These are phyloP conservation scores for Agraylea sexmaculata DNA, from an alignment of 1,140 invertebrate species.

Conservation along the genomic window DNA sequence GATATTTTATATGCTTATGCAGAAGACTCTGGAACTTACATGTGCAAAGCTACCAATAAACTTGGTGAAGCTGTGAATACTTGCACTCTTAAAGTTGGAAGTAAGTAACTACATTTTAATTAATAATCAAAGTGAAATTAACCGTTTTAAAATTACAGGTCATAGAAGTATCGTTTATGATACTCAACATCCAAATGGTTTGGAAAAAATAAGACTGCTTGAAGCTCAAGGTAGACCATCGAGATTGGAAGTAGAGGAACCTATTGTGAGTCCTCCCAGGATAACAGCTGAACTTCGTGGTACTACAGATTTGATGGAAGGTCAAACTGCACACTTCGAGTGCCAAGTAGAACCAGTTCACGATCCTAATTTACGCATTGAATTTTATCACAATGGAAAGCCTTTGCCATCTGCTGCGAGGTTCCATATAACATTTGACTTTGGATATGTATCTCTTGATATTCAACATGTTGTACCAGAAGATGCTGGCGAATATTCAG, in stretches of 20 bases:
- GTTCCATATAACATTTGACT: slow-evolving; percentile 90
- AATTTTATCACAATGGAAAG: slow-evolving; percentile 86
- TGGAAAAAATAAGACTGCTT: slow-evolving; percentile 82
- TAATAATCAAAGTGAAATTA: neutral
- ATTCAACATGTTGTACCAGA: slow-evolving; percentile 81
- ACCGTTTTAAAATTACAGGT: slow-evolving; percentile 33
- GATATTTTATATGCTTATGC: slow-evolving; percentile 88
- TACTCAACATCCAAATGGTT: slow-evolving; percentile 83
- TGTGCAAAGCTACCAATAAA: slow-evolving; percentile 85
- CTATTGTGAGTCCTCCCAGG: slow-evolving; percentile 61
- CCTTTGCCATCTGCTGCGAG: slow-evolving; percentile 73
- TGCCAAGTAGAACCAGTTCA: slow-evolving; percentile 84
- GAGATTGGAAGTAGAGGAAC: slow-evolving; percentile 70
- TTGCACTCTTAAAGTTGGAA: slow-evolving; percentile 72
- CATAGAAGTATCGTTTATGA: slow-evolving; percentile 77
- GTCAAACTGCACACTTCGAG: slow-evolving; percentile 81
- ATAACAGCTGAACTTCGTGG: slow-evolving; percentile 74
- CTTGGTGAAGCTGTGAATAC: slow-evolving; percentile 88
- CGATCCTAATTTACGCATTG: slow-evolving; percentile 79
- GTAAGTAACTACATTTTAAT: slow-evolving; percentile 33
- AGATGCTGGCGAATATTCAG: slow-evolving; percentile 89
- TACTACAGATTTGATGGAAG: slow-evolving; percentile 73
- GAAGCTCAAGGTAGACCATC: slow-evolving; percentile 71
- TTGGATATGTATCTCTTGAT: slow-evolving; percentile 89
- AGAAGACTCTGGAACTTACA: slow-evolving; percentile 90